Evolutionary conservation across 2,797 vertebrate species (phyloP).

Genomic region (Pteropus rufus): DNA sequence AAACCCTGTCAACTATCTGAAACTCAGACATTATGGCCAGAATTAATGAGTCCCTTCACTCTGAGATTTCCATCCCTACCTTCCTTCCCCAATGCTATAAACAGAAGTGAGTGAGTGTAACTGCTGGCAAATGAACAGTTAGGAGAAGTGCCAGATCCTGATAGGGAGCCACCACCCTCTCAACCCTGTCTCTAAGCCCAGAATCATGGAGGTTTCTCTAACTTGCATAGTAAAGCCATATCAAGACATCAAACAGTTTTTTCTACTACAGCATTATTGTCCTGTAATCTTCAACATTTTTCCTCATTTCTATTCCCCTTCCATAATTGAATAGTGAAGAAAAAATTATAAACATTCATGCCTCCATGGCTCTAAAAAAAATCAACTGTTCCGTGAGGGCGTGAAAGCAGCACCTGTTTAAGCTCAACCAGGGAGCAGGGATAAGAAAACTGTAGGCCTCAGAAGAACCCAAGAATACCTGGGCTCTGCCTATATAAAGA

Average conservation of each 20-base stretch:
- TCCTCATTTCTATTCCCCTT: neutral
- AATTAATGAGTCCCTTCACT: neutral
- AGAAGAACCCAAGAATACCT: neutral
- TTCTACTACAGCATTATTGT: neutral
- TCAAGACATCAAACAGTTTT: neutral
- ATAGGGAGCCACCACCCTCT: neutral
- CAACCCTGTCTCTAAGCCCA: neutral
- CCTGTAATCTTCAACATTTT: neutral
- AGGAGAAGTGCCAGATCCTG: neutral
- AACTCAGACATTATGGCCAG: neutral
- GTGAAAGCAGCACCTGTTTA: neutral
- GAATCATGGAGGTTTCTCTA: neutral
- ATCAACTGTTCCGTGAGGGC: neutral
- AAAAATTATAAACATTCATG: constrained; percentile 25
- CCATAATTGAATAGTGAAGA: neutral
- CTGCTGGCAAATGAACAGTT: neutral
- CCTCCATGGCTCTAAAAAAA: neutral
- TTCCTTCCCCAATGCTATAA: neutral
- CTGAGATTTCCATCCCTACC: neutral
- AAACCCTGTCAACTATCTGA: neutral
- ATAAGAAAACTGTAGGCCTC: neutral
- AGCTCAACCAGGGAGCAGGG: neutral
- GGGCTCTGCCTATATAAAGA: neutral
- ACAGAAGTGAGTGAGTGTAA: neutral
- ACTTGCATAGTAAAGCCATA: neutral